Evolutionary conservation across 1,140 invertebrate genomes (phyloP), one percentile per base, ranked within the genome.

Genomic region (Drosophila guanche): DNA sequence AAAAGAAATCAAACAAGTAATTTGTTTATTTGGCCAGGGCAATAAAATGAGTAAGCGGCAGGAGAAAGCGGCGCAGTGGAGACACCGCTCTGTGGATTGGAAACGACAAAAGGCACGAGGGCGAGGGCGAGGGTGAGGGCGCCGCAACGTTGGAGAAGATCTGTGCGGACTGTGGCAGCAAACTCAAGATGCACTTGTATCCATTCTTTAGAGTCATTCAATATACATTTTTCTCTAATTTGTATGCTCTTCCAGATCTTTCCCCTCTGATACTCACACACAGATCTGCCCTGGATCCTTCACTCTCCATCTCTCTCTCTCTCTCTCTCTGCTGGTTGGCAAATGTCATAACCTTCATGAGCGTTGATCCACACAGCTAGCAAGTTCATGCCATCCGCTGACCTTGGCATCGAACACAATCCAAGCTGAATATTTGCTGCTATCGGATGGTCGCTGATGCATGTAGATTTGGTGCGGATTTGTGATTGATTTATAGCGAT

Each of bases 1-100:
- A 88, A 86, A 86, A 88, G 83, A 86, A 86, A 86, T 88, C 77
- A 86, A 86, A 86, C 83, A 86, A 81, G 74, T 86, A 86, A 88
- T 86, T 86, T 86, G 83, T 86, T 88, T 86, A 83, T 88, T 86
- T 86, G 69, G 74, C 75, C 62, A 68, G 46, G 62, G 83, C 77
- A 86, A 88, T 86, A 86, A 86, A 86, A 78, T 69, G 62, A 68
- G 65, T 68, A 68, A 68, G 62, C 65, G 65, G 62, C 65, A 68
- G 62, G 65, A 68, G 65, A 68, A 68, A 68, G 65, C 62, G 41
- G 14, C 29, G 41, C 53, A 25, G 22, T 22, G 46, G 20, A 22
- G 27, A 37, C 33, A 37, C 33, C 33, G 33, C 33, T 4, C 33
- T 37, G 51, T 29, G 45, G 29, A 29, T 16, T 46, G 8, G 37